Evolutionary conservation across 2,888 invertebrate genomes (phyloP), one percentile per base, ranked within the genome.

Genomic region (Dorcus parallelipipedus): DNA sequence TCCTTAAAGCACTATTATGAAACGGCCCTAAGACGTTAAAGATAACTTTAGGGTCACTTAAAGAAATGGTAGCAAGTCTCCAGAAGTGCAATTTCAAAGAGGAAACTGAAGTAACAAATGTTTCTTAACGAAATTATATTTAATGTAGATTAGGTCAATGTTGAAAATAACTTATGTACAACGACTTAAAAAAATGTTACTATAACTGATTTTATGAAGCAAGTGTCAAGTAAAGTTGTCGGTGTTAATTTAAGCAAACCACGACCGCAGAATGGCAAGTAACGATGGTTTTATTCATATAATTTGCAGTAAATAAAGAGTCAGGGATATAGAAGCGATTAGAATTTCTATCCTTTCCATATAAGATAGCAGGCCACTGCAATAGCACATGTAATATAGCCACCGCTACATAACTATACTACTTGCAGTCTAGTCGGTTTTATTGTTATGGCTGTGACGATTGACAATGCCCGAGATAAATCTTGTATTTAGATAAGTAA

Each of bases 381-480:
- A 63, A 65, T 64, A 65, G 61, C 65, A 62, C 66, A 66, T 69
- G 66, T 70, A 70, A 68, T 64, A 66, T 66, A 67, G 67, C 69
- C 68, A 71, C 70, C 66, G 68, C 67, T 65, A 64, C 60, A 61
- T 55, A 61, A 59, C 60, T 58, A 57, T 63, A 64, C 65, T 33
- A 33, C 26, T 33, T 33, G 3, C 26, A 64, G 66, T 68, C 65
- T 59, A 60, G 59, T 62, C 61, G 60, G 68, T 67, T 73, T 73
- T 73, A 74, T 74, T 72, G 71, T 74, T 72, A 74, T 73, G 63
- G 68, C 62, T 59, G 64, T 59, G 65, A 69, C 69, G 69, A 72
- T 71, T 73, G 75, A 73, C 73, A 72, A 70, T 71, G 67, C 65
- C 70, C 69, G 63, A 73, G 72, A 75, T 75, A 74, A 73, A 71